Percentiles rank a stretch among this genome's conserved stretches.
These are phyloP conservation scores for Helicoverpa assulta DNA, from an alignment of 2,888 invertebrate genomes.

Conservation along the genomic window DNA sequence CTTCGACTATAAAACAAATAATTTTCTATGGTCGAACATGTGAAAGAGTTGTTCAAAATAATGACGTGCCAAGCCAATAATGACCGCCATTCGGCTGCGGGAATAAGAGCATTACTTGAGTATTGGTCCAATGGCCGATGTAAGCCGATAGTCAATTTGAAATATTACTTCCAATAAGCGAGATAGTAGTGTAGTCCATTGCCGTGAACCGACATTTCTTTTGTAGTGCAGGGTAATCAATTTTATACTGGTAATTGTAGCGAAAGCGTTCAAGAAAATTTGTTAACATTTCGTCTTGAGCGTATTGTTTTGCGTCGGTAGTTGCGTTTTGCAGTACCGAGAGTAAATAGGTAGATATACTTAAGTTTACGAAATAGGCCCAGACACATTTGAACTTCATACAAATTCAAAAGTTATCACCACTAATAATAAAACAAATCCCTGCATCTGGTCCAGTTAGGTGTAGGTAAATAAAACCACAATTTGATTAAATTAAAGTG, in stretches of 20 bases:
- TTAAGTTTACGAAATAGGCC: conserved; percentile 22
- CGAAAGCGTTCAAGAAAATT: conserved; percentile 77
- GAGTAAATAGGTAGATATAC: conserved; percentile 35
- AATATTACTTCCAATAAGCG: conserved; percentile 72
- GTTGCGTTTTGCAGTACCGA: conserved; percentile 33
- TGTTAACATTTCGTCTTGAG: conserved; percentile 66
- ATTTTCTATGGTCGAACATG: conserved; percentile 36
- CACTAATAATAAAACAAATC: too few species aligned
- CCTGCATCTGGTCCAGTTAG: too few species aligned
- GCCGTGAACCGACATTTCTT: conserved; percentile 72
- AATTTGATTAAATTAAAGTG: too few species aligned
- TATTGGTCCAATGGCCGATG: conserved; percentile 66
- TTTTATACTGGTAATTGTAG: conserved; percentile 74
- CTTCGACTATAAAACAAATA: conserved; percentile 46
- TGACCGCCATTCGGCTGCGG: conserved; percentile 66
- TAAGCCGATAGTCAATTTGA: conserved; percentile 71
- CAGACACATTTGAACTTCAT: too few species aligned
- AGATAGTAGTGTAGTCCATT: conserved; percentile 67
- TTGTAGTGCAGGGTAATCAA: conserved; percentile 75
- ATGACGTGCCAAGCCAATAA: conserved; percentile 67
- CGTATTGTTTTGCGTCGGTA: conserved; percentile 35
- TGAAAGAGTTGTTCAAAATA: conserved; percentile 60
- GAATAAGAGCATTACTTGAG: conserved; percentile 66
- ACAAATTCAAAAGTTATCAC: too few species aligned
- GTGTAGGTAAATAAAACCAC: too few species aligned